phyloP scores from a whole-genome alignment of 2,113 vertebrate species.

The Dasyurus viverrinus region DNA sequence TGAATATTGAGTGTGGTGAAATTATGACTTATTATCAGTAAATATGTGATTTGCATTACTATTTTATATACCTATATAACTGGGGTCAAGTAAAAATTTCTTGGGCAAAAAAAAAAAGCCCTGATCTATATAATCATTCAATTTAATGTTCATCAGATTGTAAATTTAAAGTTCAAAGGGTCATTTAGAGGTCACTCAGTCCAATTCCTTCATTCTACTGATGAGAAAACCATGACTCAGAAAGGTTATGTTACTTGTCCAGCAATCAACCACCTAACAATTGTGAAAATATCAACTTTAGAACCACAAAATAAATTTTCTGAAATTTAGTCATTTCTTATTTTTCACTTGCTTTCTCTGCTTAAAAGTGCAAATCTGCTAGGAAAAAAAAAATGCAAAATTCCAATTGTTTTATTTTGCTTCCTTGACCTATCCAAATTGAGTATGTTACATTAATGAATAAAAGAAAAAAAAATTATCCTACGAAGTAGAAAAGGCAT shows the following conservation, averaged over 20 bases:
- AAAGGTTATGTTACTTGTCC: not conserved
- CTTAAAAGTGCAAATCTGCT: not conserved
- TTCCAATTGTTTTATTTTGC: not conserved
- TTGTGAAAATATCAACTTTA: not conserved
- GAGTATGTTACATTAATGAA: slow-evolving; percentile 11
- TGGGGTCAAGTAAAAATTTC: too few species aligned
- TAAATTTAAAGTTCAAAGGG: not conserved
- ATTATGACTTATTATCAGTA: too few species aligned
- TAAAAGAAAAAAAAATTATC: slow-evolving; percentile 10
- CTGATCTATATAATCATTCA: not conserved
- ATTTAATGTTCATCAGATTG: not conserved
- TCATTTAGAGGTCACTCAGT: not conserved
- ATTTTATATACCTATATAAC: too few species aligned
- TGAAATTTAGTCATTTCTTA: not conserved
- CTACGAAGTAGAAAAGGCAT: not conserved
- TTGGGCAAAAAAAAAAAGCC: too few species aligned
- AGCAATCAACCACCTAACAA: not conserved
- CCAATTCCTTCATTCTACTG: not conserved
- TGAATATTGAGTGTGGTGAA: too few species aligned
- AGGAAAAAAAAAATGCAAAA: not conserved
- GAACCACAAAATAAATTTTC: not conserved
- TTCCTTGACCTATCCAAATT: not conserved
- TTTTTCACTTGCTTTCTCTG: not conserved
- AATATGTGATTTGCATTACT: too few species aligned
- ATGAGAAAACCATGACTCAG: not conserved